phyloP scores from a whole-genome alignment of 2,113 vertebrate genomes.

The Morphnarchus princeps region DNA sequence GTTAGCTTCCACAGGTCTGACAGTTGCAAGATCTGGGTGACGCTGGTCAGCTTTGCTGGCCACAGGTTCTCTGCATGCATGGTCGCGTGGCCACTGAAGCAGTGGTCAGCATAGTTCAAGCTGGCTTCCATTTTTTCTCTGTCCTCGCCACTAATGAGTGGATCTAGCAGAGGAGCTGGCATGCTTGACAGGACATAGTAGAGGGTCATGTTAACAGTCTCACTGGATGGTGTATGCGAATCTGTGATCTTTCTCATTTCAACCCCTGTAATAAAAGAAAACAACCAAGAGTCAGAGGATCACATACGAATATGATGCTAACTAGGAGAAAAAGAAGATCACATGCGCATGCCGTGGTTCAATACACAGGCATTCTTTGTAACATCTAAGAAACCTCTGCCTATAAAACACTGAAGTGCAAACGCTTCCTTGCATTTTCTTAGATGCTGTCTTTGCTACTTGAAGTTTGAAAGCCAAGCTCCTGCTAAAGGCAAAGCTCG shows the following conservation, averaged over 20 bases:
- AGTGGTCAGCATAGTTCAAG: slow-evolving; percentile 94
- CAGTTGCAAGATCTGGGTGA: slow-evolving; percentile 88
- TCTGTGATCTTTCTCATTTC: slow-evolving; percentile 95
- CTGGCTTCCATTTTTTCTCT: slow-evolving; percentile 83
- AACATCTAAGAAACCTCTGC: neutral
- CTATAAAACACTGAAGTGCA: neutral
- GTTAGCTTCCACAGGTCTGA: slow-evolving; percentile 92
- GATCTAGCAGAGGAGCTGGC: slow-evolving; percentile 83
- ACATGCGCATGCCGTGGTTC: accelerated
- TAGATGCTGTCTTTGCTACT: neutral
- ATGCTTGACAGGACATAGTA: slow-evolving; percentile 90
- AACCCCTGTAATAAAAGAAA: slow-evolving; percentile 76
- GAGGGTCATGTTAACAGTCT: slow-evolving; percentile 92
- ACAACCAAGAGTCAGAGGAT: neutral
- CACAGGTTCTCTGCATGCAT: slow-evolving; percentile 97
- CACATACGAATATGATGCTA: neutral
- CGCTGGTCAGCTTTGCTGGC: slow-evolving; percentile 78
- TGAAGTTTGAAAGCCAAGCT: neutral
- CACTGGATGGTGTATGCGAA: slow-evolving; percentile 86
- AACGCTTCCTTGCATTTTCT: neutral
- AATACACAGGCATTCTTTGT: neutral
- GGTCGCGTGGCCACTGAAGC: slow-evolving; percentile 95
- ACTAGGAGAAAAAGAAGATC: neutral
- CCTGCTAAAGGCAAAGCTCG: neutral
- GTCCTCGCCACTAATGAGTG: slow-evolving; percentile 71